Evolutionary conservation across 2,113 vertebrate species (phyloP), one percentile per base, ranked within the genome.

Genomic region (Taurulus bubalis): DNA sequence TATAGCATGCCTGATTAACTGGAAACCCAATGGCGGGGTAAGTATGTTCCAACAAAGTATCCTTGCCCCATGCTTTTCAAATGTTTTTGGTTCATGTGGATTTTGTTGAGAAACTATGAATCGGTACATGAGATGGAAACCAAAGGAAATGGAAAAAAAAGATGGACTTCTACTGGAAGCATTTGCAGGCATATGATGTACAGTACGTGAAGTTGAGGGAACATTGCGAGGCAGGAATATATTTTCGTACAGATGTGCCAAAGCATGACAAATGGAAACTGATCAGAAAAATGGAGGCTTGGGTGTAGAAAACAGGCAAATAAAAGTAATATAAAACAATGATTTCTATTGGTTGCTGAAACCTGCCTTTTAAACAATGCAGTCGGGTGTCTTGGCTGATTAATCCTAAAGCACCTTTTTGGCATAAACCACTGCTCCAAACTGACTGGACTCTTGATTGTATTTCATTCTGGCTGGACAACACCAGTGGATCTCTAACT

Each of bases 21-120:
- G 64, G 67, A 87, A 87, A 79, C 74, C 80, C 79, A 65, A 53
- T 16, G 55, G 58, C 3, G 62, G 59, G 28, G 16, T 5, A 15
- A 36, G 60, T 3, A 18, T 45, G 22, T 42, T 14, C 38, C 18
- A 24, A 18, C 56, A 36, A 26, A 15, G n/a, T 15, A 18, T 30
- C 16, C 6, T 30, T 24, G 34, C 2, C 28, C 58, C 53, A 10
- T 30, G 58, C 24, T 24, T 45, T 64, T 26, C 15, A 38, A 47
- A 8, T 56, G 26, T 47, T 42, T 71, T 36, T n/a, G 56, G 22
- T 34, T 38, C 3, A 7, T n/a, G 18, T 26, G 16, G 36, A 30
- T 34, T 60, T 60, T 40, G 8, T 38, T n/a, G 26, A 20, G 28
- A 32, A 40, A 75, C 42, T 38, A 26, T 59, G 2, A 53, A 75